phyloP scores from a whole-genome alignment of 2,888 invertebrate genomes.

The Cataglyphis rosenhaueri region DNA sequence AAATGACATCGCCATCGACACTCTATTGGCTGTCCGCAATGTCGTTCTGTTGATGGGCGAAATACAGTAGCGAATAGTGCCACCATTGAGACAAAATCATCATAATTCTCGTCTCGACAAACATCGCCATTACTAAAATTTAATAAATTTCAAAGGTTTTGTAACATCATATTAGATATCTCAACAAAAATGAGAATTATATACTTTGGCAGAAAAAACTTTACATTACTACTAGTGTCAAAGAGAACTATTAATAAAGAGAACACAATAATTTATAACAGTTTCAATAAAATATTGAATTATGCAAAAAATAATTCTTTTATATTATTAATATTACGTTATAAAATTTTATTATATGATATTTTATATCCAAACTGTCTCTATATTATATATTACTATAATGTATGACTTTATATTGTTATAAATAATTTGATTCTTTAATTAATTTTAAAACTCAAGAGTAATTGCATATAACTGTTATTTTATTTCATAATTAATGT shows the following conservation, averaged over 20 bases:
- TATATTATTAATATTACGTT: background rate
- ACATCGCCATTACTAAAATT: background rate
- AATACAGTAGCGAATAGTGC: background rate
- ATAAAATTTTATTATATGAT: background rate
- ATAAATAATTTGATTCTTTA: background rate
- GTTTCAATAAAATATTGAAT: background rate
- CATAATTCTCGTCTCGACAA: background rate
- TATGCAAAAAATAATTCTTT: background rate
- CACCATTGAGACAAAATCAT: background rate
- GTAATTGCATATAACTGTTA: background rate
- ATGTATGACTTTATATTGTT: background rate
- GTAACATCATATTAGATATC: background rate
- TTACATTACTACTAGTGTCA: background rate
- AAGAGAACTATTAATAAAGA: background rate
- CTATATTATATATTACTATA: no score
- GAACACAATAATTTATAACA: background rate
- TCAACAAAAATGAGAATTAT: background rate
- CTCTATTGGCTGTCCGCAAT: conserved; percentile 25
- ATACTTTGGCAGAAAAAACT: background rate
- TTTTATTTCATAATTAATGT: background rate
- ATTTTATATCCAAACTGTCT: background rate
- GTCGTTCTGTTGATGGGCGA: conserved; percentile 4
- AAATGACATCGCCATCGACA: conserved; percentile 21
- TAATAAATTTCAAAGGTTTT: background rate
- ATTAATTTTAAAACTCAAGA: background rate